These are phyloP conservation scores for Rhyacophila brunnea DNA, from an alignment of 1,140 invertebrate genomes.

Conservation along the genomic window DNA sequence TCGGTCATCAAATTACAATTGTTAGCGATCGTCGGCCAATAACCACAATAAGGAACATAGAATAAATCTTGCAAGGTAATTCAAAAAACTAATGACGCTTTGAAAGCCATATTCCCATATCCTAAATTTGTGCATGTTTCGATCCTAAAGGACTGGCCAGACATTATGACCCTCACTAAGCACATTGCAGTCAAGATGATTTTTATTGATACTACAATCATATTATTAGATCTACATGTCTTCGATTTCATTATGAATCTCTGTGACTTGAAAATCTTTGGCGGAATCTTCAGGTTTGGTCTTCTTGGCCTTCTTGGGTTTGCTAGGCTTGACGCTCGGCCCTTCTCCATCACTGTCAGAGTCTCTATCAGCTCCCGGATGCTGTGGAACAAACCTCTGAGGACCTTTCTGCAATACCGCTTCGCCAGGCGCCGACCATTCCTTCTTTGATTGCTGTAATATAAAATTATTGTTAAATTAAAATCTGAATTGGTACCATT, in stretches of 20 bases:
- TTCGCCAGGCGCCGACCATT: slow-evolving; percentile 46
- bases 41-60: no score
- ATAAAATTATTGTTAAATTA: slow-evolving; percentile 16
- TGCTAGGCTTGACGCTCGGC: slow-evolving; percentile 1
- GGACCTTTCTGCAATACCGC: slow-evolving; percentile 37
- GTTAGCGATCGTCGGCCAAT: no score
- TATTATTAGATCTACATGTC: slow-evolving; percentile 27
- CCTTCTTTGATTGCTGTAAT: slow-evolving; percentile 29
- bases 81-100: no score
- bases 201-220: no score
- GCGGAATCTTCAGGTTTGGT: slow-evolving; percentile 7
- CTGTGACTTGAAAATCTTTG: slow-evolving; percentile 25
- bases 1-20: no score
- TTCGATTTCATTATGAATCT: slow-evolving; percentile 44
- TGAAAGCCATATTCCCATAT: no score
- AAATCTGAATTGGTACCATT: slow-evolving; percentile 20
- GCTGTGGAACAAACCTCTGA: slow-evolving; percentile 52
- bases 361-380: slow-evolving; percentile 58
- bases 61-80: no score
- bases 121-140: no score
- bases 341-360: slow-evolving; percentile 52
- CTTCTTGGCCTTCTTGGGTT: slow-evolving; percentile 23
- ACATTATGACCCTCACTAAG: no score
- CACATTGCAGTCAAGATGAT: no score
- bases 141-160: no score